phyloP scores from a whole-genome alignment of 1,140 invertebrate genomes.

The Elymnias hypermnestra region DNA sequence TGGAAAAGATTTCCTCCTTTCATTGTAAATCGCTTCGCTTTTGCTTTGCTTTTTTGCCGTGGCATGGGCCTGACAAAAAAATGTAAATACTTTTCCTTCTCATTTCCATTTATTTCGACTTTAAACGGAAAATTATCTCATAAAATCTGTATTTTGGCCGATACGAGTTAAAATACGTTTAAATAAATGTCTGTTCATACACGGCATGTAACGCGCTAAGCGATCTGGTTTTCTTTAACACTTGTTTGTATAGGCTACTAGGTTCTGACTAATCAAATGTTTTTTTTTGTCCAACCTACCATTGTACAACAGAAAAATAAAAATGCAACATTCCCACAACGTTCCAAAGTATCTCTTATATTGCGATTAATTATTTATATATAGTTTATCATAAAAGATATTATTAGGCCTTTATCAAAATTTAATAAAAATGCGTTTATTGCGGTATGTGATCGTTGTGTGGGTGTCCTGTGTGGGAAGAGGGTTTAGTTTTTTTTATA shows the following conservation, averaged over 20 bases:
- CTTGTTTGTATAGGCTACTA: conserved; percentile 67
- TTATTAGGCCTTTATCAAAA: too few relatives aligned
- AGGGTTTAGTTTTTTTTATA: conserved; percentile 27
- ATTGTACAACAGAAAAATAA: conserved; percentile 32
- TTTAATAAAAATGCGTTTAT: too few relatives aligned
- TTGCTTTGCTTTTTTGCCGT: conserved; percentile 66
- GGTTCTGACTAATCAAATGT: conserved; percentile 55
- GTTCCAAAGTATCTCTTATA: too few relatives aligned
- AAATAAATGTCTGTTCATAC: conserved; percentile 35
- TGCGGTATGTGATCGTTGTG: too few relatives aligned
- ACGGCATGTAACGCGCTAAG: conserved; percentile 57
- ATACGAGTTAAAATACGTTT: too few relatives aligned
- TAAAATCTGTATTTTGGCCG: too few relatives aligned
- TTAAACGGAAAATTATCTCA: too few relatives aligned
- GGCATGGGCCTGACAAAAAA: conserved; percentile 47
- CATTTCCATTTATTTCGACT: too few relatives aligned
- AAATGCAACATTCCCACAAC: conserved; percentile 30
- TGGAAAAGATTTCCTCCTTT: conserved; percentile 28
- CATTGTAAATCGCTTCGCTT: conserved; percentile 62
- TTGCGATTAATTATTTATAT: too few relatives aligned
- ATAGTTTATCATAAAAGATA: too few relatives aligned
- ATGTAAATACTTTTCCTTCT: neutral
- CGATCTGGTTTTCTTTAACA: conserved; percentile 69
- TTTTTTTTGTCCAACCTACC: conserved; percentile 38
- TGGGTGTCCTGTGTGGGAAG: conserved; percentile 23